A percentile compares a stretch with the other conserved stretches of the same genome.
These are phyloP conservation scores for Phyllotreta cruciferae DNA, from an alignment of 2,888 invertebrate species.

Conservation along the genomic window DNA sequence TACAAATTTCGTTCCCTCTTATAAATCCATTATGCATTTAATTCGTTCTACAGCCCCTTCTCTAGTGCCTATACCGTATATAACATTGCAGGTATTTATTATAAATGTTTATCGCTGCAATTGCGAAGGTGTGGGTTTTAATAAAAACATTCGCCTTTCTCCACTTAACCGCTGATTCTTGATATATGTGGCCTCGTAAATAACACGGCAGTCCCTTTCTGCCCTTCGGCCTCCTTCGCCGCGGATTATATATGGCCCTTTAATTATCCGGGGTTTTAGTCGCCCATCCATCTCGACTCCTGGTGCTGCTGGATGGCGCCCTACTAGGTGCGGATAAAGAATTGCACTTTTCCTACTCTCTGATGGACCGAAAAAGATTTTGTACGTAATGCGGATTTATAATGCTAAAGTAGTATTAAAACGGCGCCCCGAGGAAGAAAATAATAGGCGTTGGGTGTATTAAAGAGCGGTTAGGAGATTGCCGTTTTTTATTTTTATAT, in stretches of 20 bases:
- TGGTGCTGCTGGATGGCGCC: neutral
- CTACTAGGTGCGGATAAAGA: constrained; percentile 9
- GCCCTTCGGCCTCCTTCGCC: constrained; percentile 28
- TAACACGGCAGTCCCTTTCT: constrained; percentile 39
- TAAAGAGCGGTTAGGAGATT: neutral
- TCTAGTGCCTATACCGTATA: too few species aligned
- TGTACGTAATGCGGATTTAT: constrained; percentile 1
- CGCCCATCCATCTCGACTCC: constrained; percentile 37
- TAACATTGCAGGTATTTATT: too few species aligned
- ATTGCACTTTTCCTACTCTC: constrained; percentile 7
- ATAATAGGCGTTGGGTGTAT: neutral
- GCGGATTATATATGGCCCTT: constrained; percentile 43
- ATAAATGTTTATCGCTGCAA: neutral
- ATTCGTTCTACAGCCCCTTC: too few species aligned
- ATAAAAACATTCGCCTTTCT: constrained; percentile 28
- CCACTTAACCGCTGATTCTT: constrained; percentile 40
- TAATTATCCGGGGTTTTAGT: constrained; percentile 43
- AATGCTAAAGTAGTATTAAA: neutral
- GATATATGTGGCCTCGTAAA: constrained; percentile 42
- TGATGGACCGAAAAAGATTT: constrained; percentile 9
- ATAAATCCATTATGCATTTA: too few species aligned
- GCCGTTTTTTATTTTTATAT: too few species aligned
- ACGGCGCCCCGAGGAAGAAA: neutral
- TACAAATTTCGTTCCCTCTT: too few species aligned
- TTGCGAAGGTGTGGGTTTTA: constrained; percentile 1